Evolutionary conservation across 2,113 vertebrate genomes (phyloP).

Genomic region (Probosciger aterrimus): DNA sequence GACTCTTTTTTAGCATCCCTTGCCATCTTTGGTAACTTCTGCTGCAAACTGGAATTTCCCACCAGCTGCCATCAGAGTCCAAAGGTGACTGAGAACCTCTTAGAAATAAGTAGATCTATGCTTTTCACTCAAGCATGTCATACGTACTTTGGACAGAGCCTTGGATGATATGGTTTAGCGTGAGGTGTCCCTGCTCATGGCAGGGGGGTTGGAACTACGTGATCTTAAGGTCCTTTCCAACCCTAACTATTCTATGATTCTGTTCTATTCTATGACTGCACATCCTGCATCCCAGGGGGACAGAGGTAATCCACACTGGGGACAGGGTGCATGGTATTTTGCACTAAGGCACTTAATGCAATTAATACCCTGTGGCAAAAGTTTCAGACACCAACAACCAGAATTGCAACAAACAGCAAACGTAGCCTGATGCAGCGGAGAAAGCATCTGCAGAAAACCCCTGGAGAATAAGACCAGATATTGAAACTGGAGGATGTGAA

Average conservation of each 20-base stretch:
- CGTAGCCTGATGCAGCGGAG: rapidly evolving
- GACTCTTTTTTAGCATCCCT: not conserved
- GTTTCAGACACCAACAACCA: not conserved
- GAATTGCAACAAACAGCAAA: not conserved
- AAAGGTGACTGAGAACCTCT: not conserved
- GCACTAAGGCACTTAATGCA: not conserved
- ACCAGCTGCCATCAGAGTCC: not conserved
- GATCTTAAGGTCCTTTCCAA: too few relatives aligned
- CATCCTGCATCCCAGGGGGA: not conserved
- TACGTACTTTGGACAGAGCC: not conserved
- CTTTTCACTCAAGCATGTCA: not conserved
- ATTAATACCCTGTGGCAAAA: not conserved
- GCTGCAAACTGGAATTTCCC: not conserved
- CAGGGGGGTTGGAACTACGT: too few relatives aligned
- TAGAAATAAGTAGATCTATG: not conserved
- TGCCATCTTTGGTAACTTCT: not conserved
- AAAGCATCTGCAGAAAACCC: not conserved
- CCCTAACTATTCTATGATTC: too few relatives aligned
- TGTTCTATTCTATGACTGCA: not conserved
- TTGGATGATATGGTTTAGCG: too few relatives aligned
- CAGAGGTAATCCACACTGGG: not conserved
- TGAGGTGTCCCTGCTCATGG: too few relatives aligned
- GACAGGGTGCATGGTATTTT: too few relatives aligned
- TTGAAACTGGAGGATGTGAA: not conserved
- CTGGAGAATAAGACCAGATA: not conserved